Conservation (phyloP, 2,113 vertebrate species). For the Corynorhinus townsendii region DNA sequence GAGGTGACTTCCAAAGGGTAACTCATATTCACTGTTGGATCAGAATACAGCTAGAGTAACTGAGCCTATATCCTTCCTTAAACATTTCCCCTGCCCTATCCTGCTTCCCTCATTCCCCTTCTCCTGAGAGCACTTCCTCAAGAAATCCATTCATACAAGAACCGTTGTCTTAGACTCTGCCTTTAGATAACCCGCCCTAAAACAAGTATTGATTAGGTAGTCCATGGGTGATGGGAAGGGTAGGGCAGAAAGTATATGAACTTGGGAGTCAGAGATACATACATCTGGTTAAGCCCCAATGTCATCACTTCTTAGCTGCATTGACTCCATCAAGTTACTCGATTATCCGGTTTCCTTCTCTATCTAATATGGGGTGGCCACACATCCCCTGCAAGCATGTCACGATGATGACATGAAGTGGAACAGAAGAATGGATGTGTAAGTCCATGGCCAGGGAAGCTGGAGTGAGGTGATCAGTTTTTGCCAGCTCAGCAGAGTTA, state of each 20-base stretch:
- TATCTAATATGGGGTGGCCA: no score
- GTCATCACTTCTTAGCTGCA: background rate
- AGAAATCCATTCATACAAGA: background rate
- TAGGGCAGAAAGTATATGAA: background rate
- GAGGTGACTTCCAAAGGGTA: background rate
- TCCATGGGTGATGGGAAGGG: no score
- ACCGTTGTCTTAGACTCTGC: background rate
- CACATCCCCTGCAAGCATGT: background rate
- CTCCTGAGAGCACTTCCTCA: background rate
- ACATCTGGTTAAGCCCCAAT: background rate
- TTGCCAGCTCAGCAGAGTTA: constrained; percentile 30
- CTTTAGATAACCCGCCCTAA: background rate
- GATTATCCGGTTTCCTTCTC: background rate
- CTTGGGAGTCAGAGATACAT: background rate
- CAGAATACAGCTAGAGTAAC: background rate
- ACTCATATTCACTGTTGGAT: background rate
- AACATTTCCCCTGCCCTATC: no score
- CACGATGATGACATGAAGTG: background rate
- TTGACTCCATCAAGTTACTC: background rate
- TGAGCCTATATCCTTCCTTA: background rate
- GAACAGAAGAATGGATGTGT: background rate
- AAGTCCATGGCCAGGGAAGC: background rate
- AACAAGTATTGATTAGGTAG: background rate
- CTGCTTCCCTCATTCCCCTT: background rate
- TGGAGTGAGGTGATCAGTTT: constrained; percentile 2